These are phyloP conservation scores for Saimiri boliviensis DNA, from an alignment of 2,113 vertebrate genomes.

Conservation along the genomic window DNA sequence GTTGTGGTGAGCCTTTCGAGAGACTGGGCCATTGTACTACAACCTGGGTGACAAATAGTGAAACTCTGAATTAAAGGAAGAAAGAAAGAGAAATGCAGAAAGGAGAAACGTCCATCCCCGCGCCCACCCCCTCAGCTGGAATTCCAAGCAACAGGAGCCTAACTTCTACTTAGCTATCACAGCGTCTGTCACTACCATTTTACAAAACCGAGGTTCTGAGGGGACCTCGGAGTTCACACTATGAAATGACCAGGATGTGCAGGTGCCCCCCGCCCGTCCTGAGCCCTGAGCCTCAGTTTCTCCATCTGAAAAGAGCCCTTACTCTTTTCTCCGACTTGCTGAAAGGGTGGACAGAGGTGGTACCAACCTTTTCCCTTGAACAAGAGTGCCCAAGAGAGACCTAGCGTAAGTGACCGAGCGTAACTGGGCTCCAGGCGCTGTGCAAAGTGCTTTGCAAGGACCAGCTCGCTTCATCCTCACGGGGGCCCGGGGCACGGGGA, in stretches of 20 bases:
- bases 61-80: too few relatives aligned
- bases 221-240: background rate
- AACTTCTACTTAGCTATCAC: background rate
- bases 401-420: too few relatives aligned
- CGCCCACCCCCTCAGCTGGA: background rate
- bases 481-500: too few relatives aligned
- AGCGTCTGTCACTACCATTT: background rate
- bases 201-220: background rate
- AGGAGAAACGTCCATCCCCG: background rate
- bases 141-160: background rate
- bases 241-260: background rate
- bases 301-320: background rate
- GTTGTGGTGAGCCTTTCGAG: too few relatives aligned
- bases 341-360: background rate
- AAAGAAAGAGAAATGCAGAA: background rate
- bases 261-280: background rate
- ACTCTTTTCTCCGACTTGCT: background rate
- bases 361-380: background rate
- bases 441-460: background rate
- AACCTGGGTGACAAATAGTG: too few relatives aligned
- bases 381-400: fast-evolving
- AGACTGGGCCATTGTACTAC: too few relatives aligned
- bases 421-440: background rate
- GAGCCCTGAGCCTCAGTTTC: conserved; percentile 23
- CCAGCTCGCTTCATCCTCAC: background rate